These are phyloP conservation scores for Didymodactylos carnosus DNA, from an alignment of 2,888 invertebrate species.

Conservation along the genomic window DNA sequence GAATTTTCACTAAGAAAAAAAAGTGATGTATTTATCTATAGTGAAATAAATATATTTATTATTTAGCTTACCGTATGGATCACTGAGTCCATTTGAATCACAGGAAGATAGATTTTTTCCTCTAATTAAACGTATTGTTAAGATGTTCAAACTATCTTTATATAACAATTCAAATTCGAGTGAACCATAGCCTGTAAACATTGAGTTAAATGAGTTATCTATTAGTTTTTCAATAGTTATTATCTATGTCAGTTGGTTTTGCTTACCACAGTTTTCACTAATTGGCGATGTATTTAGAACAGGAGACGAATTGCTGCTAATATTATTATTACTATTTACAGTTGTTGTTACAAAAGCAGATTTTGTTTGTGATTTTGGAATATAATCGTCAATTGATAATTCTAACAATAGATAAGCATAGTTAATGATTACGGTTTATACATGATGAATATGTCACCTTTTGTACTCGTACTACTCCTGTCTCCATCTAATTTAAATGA, in stretches of 20 bases:
- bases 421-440: background rate
- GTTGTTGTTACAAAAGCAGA: background rate
- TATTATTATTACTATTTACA: background rate
- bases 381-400: background rate
- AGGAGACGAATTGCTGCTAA: no score
- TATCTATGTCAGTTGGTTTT: no score
- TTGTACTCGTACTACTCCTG: no score
- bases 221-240: no score
- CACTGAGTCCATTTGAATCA: conserved; percentile 61
- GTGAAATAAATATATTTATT: no score
- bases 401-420: background rate
- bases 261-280: background rate
- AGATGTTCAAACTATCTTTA: background rate
- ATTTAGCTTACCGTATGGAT: conserved; percentile 59
- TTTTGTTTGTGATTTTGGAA: background rate
- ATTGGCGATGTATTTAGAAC: background rate
- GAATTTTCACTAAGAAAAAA: conserved; percentile 40
- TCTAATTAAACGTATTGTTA: background rate
- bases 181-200: background rate
- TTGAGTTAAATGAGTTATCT: no score
- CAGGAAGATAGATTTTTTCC: background rate
- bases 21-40: no score
- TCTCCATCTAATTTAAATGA: background rate
- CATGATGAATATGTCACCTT: background rate
- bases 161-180: background rate